Evolutionary conservation across 2,797 vertebrate genomes (phyloP).

Genomic region (Acomys russatus): DNA sequence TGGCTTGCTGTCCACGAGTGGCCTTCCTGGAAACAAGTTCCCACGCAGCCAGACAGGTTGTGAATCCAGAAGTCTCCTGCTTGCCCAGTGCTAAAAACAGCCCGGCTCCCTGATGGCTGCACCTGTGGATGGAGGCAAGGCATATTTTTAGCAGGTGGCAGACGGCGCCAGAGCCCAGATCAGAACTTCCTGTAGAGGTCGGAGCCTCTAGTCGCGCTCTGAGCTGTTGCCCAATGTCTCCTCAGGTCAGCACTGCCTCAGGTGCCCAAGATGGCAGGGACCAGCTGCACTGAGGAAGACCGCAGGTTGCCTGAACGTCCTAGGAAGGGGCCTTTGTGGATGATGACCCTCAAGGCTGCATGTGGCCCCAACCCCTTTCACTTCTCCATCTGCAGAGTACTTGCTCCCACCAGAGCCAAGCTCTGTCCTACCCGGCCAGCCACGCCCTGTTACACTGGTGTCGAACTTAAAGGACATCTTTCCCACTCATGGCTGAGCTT

Average conservation of each 20-base stretch:
- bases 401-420: neutral
- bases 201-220: neutral
- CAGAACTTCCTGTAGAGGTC: slow-evolving; percentile 63
- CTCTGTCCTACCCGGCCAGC: neutral
- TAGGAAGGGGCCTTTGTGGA: neutral
- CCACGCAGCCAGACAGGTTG: neutral
- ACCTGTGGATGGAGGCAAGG: slow-evolving; percentile 34
- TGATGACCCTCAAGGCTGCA: fast-evolving
- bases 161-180: slow-evolving; percentile 37
- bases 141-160: slow-evolving; percentile 74
- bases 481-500: neutral
- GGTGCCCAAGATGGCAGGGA: neutral
- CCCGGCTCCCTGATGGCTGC: slow-evolving; percentile 35
- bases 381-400: neutral
- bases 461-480: neutral
- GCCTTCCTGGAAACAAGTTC: neutral
- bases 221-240: slow-evolving; percentile 6
- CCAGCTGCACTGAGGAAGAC: neutral
- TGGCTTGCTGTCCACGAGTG: fast-evolving
- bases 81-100: neutral
- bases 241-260: slow-evolving; percentile 5
- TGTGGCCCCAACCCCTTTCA: neutral
- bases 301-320: neutral
- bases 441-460: neutral
- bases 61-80: neutral